Base-by-base conservation (phyloP, 2,113 vertebrate genomes). In the Hipposideros armiger region DNA sequence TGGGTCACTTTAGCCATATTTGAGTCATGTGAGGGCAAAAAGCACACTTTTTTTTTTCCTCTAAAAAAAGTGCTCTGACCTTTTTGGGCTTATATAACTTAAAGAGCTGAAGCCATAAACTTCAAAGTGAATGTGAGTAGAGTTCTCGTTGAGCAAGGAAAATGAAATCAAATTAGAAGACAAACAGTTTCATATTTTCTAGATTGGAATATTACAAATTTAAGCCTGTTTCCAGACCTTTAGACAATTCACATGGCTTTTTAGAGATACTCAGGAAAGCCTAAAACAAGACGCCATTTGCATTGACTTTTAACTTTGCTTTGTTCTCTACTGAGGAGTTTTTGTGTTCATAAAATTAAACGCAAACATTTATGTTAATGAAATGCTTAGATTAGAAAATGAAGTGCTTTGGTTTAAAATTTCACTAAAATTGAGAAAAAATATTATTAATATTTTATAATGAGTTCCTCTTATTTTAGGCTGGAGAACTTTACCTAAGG, bases 81-180 rank as follows among this genome's bases (percentile, higher is more conserved):
- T 81, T 86, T 96, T 69, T 40, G 36, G 42, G n/a, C 60, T 96
- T 85, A 72, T 84, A 70, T 92, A 95, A 97, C 42, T 90, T 58
- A 80, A 78, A 92, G 52, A 81, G 19, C 54, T 85, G 4, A 90
- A 86, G 87, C 66, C 36, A 81, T 73, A 95, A 93, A 94, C 77
- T 94, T 96, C 87, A 96, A 81, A 77, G 36, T 58, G 50, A 90
- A 85, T 92, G 87, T 52, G 88, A 95, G 40, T 60, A 67, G 83
- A 56, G 28, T 73, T 78, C 42, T 92, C 78, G 67, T 26, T 89
- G 76, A 85, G 80, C 88, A 96, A 97, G 40, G 30, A 88, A 85
- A 91, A 82, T 85, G 54, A 91, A 95, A 66, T 76, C 90, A 91
- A 70, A 91, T 86, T 54, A 85, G 72, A 50, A 77, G 82, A 85